Base-by-base conservation (phyloP, 2,888 invertebrate genomes). In the Calliopum simillimum region DNA sequence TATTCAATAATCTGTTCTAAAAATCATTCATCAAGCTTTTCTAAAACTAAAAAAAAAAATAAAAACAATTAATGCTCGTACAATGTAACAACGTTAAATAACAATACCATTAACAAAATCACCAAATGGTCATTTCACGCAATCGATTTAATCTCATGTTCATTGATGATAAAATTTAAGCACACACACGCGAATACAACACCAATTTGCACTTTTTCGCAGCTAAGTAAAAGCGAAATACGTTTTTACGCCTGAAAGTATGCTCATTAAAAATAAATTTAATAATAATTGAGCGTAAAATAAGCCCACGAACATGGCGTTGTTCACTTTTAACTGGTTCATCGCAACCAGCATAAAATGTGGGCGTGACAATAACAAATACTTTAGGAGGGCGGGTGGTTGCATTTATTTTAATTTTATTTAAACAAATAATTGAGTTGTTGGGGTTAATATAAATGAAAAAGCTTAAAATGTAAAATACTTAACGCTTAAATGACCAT, bases 231-330 rank as follows among this genome's bases (percentile, higher is more conserved):
- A 53, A 14, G 55, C 65, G n/a, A 12, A 12, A 14, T 19, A 43
- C 44, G 63, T 63, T 63, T 62, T 63, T 25, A 53, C 67, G 64
- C 53, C 71, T 71, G 74, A 79, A 79, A 79, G 78, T 77, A 76
- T 70, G 73, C 69, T 76, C 80, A 81, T 79, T 82, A 79, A 78
- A 76, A 80, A 80, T 83, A 76, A 82, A 82, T 84, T 84, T 84
- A 82, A 82, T 81, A 84, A 82, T 84, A 83, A 82, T 82, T 84
- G 84, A 82, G 82, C 84, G 80, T 81, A 81, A 82, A 82, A 82
- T 81, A 80, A 82, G 79, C 70, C 66, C 59, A 43, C 55, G 65
- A 46, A 53, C 56, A 62, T 67, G 68, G 59, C 65, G 44, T 41
- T 25, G 19, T 23, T 41, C 14, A 23, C 23, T 16, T 44, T 49